These are phyloP conservation scores for Silurus glanis DNA, from an alignment of 2,113 vertebrate species.

Conservation along the genomic window DNA sequence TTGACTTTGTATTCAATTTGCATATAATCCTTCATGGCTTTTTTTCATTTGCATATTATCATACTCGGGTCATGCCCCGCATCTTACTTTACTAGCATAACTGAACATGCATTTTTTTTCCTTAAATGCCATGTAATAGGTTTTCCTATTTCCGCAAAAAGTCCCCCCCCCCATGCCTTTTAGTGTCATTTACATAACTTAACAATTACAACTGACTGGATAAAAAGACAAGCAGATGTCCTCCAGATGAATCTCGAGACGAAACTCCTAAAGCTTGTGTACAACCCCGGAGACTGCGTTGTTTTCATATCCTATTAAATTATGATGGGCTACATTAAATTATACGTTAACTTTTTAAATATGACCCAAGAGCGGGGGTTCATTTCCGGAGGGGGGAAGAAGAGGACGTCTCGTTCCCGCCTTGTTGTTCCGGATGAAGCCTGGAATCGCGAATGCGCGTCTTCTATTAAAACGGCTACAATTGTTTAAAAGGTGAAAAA, in stretches of 20 bases:
- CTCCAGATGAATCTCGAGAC: conserved; percentile 19
- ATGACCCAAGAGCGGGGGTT: not conserved
- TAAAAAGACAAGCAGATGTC: conserved; percentile 25
- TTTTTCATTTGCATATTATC: not conserved
- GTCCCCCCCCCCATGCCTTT: not conserved
- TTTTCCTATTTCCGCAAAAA: not conserved
- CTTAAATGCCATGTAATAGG: not conserved
- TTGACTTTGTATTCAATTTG: conserved; percentile 5
- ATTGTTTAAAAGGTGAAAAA: not conserved
- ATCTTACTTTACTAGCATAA: not conserved
- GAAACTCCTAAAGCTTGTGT: conserved; percentile 6
- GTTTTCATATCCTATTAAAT: conserved; percentile 16
- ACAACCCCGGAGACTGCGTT: conserved; percentile 15
- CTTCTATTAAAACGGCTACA: not conserved
- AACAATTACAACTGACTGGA: conserved; percentile 30
- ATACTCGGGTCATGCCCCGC: not conserved
- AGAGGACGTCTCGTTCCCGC: not conserved
- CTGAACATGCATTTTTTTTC: conserved; percentile 2
- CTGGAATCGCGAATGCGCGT: not conserved
- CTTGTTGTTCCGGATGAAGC: not conserved
- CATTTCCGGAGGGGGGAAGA: not conserved
- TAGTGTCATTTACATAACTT: conserved; percentile 29
- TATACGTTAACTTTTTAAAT: not conserved
- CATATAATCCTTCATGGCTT: not conserved
- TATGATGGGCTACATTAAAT: not conserved